These are phyloP conservation scores for Belgica antarctica DNA, from an alignment of 2,888 invertebrate genomes.

Conservation along the genomic window DNA sequence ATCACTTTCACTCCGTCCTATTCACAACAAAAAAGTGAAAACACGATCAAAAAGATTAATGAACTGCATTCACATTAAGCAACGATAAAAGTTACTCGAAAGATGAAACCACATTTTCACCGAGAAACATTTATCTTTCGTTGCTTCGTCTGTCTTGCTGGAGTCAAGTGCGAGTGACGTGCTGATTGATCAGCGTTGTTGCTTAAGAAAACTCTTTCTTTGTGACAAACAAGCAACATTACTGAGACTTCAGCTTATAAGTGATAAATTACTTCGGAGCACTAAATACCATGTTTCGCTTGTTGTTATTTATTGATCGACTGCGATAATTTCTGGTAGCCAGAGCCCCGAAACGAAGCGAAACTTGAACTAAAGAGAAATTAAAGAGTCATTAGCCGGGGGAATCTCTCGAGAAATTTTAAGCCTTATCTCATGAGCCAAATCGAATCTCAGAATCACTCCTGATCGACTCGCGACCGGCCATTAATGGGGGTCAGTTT, in stretches of 20 bases:
- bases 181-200: not conserved
- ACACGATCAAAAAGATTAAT: conserved; percentile 7
- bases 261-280: conserved; percentile 30
- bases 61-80: conserved; percentile 10
- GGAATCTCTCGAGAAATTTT: not conserved
- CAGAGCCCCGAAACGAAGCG: not conserved
- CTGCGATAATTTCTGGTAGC: conserved; percentile 33
- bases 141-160: not conserved
- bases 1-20: no score
- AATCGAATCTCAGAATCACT: conserved; percentile 20
- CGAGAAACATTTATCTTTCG: not conserved
- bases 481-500: not conserved
- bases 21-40: no score
- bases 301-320: conserved; percentile 27
- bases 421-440: conserved; percentile 29
- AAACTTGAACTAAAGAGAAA: not conserved
- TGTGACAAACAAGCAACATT: not conserved
- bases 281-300: conserved; percentile 29
- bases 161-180: not conserved
- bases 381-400: conserved; percentile 23
- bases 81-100: not conserved
- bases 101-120: not conserved
- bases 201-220: not conserved
- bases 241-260: not conserved
- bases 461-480: conserved; percentile 3